These are phyloP conservation scores for Pocillopora verrucosa DNA, from an alignment of 64 coral and sea anemone genomes.

Conservation along the genomic window DNA sequence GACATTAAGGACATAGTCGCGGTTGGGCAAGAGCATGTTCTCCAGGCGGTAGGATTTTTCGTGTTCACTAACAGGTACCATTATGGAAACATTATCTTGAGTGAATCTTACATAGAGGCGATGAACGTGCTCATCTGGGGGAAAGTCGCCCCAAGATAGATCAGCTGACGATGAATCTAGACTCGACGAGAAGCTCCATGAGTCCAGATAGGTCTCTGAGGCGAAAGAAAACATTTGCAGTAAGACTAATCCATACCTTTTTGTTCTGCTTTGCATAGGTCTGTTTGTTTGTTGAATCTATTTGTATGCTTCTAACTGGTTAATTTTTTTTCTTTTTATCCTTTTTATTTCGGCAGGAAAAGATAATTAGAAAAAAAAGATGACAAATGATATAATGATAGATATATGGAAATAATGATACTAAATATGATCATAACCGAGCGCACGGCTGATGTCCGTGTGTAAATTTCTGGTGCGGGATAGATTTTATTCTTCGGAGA, in stretches of 20 bases:
- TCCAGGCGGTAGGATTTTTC: neutral
- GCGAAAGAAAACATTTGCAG: neutral
- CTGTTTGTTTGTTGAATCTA: neutral
- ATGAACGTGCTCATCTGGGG: neutral
- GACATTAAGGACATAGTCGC: neutral
- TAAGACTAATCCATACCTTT: neutral
- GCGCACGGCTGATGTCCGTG: too few species aligned
- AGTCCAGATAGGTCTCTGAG: neutral
- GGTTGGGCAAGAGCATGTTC: neutral
- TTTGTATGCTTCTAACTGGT: too few species aligned
- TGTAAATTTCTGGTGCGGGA: too few species aligned
- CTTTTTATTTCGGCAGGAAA: too few species aligned
- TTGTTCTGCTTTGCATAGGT: neutral
- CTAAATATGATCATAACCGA: too few species aligned
- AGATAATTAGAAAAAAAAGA: too few species aligned
- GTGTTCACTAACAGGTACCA: neutral
- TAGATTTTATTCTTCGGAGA: too few species aligned
- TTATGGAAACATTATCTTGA: neutral
- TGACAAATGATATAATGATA: too few species aligned
- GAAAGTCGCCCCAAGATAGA: neutral
- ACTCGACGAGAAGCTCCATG: neutral
- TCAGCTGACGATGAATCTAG: neutral
- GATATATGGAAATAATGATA: too few species aligned
- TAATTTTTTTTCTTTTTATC: too few species aligned
- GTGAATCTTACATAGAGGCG: neutral